Base-by-base conservation (phyloP, 2,113 vertebrate genomes). In the Megaleporinus macrocephalus region DNA sequence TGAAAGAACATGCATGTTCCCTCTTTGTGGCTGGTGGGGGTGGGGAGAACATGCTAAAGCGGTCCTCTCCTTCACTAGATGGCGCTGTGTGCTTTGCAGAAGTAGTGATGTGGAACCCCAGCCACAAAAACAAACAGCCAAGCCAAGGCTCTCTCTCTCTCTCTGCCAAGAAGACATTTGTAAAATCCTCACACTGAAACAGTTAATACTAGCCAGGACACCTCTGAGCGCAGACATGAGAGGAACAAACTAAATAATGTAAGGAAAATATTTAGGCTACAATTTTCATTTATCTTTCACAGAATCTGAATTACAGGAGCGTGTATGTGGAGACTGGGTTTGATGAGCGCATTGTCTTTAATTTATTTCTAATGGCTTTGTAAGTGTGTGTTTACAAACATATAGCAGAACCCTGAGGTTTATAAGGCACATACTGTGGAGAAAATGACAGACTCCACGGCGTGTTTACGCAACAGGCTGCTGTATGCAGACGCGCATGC, bases 31-130 rank as follows among this genome's bases (percentile, higher is more conserved):
- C 13, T 22, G 20, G 44, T 62, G 78, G 47, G 70, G 73, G 49
- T 73, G 61, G 41, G 33, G 36, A 24, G 51, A 18, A 7, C 11
- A 2, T 49, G 30, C 18, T 11, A 18, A 59, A 63, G 2, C 63
- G 62, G 76, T 79, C 79, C 80, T 78, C 77, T 86, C 86, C 65
- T 82, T 89, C 94, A 93, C 93, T 95, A 95, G 94, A 95, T 95
- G 94, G 94, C 91, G 93, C 90, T 95, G 92, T 94, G 92, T 90
- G 89, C 94, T 93, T 95, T 92, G 87, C 80, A 91, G 92, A 94
- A 81, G 82, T 68, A 14, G 18, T 72, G 51, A 65, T 11, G 49
- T 55, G 59, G 51, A 76, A 12, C 73, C 66, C 49, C 65, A 76
- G 59, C 57, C 53, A 59, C 57, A 59, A 61, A 78, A 72, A 22